phyloP scores from a whole-genome alignment of 2,888 invertebrate genomes.

The Agrypnus murinus region DNA sequence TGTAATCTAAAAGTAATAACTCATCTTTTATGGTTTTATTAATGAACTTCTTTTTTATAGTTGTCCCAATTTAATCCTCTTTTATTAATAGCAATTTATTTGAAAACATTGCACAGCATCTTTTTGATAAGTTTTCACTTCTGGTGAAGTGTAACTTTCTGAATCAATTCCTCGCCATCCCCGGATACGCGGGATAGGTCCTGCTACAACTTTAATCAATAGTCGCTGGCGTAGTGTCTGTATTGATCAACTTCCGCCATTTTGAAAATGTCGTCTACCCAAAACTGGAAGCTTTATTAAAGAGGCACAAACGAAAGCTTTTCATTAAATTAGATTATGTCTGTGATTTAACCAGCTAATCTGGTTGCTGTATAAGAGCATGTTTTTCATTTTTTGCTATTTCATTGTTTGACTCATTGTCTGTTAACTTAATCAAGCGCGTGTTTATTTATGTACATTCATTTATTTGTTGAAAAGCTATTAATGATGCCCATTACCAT shows the following conservation, averaged over 20 bases:
- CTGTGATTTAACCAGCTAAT: too few species aligned
- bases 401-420: not conserved
- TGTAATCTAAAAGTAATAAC: too few species aligned
- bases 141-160: slow-evolving; percentile 31
- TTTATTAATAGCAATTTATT: too few species aligned
- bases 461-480: slow-evolving; percentile 23
- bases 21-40: too few species aligned
- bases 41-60: too few species aligned
- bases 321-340: too few species aligned
- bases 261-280: slow-evolving; percentile 48
- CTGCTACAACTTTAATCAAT: slow-evolving; percentile 53
- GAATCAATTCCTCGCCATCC: slow-evolving; percentile 46
- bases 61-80: too few species aligned
- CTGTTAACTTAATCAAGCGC: slow-evolving; percentile 6
- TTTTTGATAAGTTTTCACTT: not conserved
- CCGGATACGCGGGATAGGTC: slow-evolving; percentile 53
- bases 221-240: slow-evolving; percentile 53
- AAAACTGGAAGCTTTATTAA: slow-evolving; percentile 41
- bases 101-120: too few species aligned
- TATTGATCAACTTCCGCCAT: slow-evolving; percentile 53
- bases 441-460: slow-evolving; percentile 35
- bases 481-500: slow-evolving; percentile 30
- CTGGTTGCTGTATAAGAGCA: too few species aligned
- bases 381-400: slow-evolving; percentile 4
- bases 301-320: slow-evolving; percentile 33